A percentile compares a stretch with the other conserved stretches of the same genome.
phyloP scores from a whole-genome alignment of 2,113 vertebrate species.

The Pseudorectes ferrugineus region DNA sequence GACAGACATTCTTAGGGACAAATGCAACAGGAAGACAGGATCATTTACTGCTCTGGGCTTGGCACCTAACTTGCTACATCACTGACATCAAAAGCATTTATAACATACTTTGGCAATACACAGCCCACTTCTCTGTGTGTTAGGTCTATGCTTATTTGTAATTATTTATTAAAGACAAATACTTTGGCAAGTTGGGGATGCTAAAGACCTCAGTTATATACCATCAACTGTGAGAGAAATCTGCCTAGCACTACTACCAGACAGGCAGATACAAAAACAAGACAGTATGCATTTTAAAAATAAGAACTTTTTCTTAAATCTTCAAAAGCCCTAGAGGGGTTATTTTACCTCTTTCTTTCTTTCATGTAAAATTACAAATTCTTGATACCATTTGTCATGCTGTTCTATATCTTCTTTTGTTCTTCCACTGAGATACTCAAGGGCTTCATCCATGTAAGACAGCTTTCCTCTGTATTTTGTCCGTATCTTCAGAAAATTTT shows the following conservation, averaged over 20 bases:
- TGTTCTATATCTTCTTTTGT: conserved; percentile 79
- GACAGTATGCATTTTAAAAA: neutral
- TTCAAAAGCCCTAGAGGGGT: neutral
- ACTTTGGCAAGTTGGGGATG: neutral
- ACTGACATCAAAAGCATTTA: neutral
- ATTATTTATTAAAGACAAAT: neutral
- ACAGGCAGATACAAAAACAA: neutral
- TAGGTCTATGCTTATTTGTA: neutral
- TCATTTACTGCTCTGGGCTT: neutral
- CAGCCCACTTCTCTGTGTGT: neutral
- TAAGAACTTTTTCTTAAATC: neutral
- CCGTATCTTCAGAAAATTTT: conserved; percentile 82
- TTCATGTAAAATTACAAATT: conserved; percentile 81
- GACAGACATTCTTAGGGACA: neutral
- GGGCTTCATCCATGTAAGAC: conserved; percentile 76
- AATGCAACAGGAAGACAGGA: neutral
- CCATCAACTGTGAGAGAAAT: neutral
- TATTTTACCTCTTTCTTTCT: conserved; percentile 86
- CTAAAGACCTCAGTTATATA: neutral
- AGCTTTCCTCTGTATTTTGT: conserved; percentile 79
- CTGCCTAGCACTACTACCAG: neutral
- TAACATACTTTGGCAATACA: neutral
- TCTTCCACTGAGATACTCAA: conserved; percentile 79
- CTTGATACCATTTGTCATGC: conserved; percentile 86
- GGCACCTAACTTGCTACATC: neutral